Base-by-base conservation (phyloP, 35 echinoderm and acorn worm genomes). In the Acanthaster planci region DNA sequence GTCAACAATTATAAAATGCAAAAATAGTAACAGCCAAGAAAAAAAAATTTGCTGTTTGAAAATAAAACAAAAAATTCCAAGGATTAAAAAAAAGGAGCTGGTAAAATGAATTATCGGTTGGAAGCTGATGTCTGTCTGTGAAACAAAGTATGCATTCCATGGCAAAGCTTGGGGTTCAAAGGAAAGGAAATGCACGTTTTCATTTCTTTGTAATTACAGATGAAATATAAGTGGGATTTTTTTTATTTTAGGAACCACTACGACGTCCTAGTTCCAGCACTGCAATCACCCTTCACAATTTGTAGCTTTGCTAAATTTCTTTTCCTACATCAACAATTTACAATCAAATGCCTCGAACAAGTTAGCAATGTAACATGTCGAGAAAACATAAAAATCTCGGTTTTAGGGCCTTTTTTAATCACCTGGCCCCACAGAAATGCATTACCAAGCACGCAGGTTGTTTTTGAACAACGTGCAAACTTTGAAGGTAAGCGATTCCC, bases 241-340 rank as follows among this genome's bases (percentile, higher is more conserved):
- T 72, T 29, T 34, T 72, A 12, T 34, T 72, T 72, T 67, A 67
- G 18, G n/a, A 67, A 67, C 8, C 18, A 22, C 60, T 67, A 31
- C 23, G 64, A 72, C 64, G 30, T 19, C 64, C 10, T 72, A 31
- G 64, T 14, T 26, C 34, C 64, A 72, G 10, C 64, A 72, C 64
- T 10, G 64, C 64, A 72, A 72, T 72, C 64, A 34, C 14, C 30
- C 64, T 26, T 34, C 30, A 19, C 22, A 19, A 34, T 27, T 19
- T 72, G 64, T 72, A 72, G 64, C 64, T 72, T 47, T 26, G 34
- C 64, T 72, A 72, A 47, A 47, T 47, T 4, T 4, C 12, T 72
- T 23, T 72, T 72, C 64, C 64, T 72, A 72, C 64, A 72, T 72
- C 64, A 72, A 72, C 64, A 72, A 72, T 72, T 72, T 72, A 72